Evolutionary conservation across 2,797 vertebrate genomes (phyloP).

Genomic region (Coendou prehensilis): DNA sequence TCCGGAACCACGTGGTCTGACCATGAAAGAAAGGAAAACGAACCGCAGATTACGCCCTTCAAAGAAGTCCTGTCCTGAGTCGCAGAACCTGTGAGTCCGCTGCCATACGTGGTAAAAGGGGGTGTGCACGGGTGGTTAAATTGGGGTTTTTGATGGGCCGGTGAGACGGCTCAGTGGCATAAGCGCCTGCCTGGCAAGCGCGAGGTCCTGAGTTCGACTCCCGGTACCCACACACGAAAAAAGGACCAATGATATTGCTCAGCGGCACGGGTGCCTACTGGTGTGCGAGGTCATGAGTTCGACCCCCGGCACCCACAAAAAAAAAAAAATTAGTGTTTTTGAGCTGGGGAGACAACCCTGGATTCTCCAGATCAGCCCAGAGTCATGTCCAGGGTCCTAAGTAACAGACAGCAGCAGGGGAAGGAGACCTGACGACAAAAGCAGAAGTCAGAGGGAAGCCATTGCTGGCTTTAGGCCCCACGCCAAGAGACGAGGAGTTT

Average conservation of each 20-base stretch:
- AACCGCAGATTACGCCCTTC: no score
- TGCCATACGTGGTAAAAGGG: rapidly evolving
- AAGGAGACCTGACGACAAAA: neutral
- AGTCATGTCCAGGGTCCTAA: no score
- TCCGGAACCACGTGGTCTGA: neutral
- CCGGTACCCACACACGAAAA: no score
- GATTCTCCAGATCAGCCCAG: neutral
- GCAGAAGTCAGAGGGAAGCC: neutral
- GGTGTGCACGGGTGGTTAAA: rapidly evolving
- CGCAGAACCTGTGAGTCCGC: rapidly evolving
- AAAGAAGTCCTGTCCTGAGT: rapidly evolving
- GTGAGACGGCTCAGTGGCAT: no score
- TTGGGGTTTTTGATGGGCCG: neutral
- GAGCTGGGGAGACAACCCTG: no score
- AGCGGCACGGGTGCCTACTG: no score
- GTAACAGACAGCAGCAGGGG: neutral
- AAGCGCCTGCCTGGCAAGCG: no score
- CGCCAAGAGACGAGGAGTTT: neutral
- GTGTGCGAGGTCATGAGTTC: no score
- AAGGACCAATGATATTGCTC: no score
- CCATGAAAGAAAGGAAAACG: neutral
- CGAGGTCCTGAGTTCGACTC: no score
- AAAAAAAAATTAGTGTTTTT: neutral
- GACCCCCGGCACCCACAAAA: no score
- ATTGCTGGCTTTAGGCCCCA: rapidly evolving